A percentile compares a stretch with the other conserved stretches of the same genome.
Evolutionary conservation across 1,140 invertebrate genomes (phyloP).

Genomic region (Anastrepha obliqua): DNA sequence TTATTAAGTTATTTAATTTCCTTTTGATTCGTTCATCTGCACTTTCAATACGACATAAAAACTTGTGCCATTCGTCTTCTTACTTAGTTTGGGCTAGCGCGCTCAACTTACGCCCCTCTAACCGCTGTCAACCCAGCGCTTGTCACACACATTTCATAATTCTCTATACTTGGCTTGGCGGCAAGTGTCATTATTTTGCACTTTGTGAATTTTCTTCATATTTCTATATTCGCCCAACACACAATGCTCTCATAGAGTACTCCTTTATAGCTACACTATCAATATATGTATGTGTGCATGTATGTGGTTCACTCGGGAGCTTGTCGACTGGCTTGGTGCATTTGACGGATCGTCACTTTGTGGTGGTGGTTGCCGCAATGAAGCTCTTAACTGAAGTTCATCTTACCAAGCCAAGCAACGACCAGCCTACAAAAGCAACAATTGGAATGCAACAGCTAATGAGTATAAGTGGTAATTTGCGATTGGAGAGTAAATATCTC

Average conservation of each 20-base stretch:
- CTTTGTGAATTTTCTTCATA: slow-evolving; percentile 2
- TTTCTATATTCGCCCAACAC: neutral
- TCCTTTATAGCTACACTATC: neutral
- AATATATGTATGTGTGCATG: neutral
- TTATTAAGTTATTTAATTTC: slow-evolving; percentile 32
- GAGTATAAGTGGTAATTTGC: slow-evolving; percentile 31
- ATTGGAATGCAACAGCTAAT: slow-evolving; percentile 25
- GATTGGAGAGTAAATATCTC: slow-evolving; percentile 37
- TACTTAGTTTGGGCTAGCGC: neutral
- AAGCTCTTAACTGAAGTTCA: slow-evolving; percentile 9
- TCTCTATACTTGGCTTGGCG: neutral
- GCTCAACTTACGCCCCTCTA: neutral
- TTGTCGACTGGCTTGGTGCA: neutral
- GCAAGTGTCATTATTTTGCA: neutral
- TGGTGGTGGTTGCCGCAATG: neutral
- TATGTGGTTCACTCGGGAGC: neutral
- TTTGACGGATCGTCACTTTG: slow-evolving; percentile 28
- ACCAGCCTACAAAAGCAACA: neutral
- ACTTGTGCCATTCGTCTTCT: neutral
- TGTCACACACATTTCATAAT: slow-evolving; percentile 17
- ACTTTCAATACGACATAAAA: neutral
- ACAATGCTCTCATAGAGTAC: neutral
- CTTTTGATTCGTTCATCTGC: no score
- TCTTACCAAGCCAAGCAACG: neutral
- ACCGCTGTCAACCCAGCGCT: neutral